Evolutionary conservation across 2,888 invertebrate genomes (phyloP), one percentile per base, ranked within the genome.

Genomic region (Drosophila lacicola): DNA sequence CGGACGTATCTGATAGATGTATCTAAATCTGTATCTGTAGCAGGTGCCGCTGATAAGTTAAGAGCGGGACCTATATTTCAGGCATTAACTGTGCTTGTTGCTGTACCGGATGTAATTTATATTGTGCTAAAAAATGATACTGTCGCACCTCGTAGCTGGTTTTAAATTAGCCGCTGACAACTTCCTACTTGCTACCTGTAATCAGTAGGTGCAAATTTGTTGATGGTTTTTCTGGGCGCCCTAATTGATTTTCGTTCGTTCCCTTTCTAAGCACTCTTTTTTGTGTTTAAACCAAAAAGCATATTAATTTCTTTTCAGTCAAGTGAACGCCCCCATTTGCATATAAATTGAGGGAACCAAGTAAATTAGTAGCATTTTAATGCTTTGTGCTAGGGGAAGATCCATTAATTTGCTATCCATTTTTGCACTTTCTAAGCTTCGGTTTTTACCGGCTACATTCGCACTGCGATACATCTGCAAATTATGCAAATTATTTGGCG

Each of bases 401-500:
- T 41, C n/a, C 46, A 68, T 68, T 41, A 45, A 62, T 57, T 46
- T 53, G 25, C 44, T 41, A 61, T 50, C 46, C 46, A 51, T 54
- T 61, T 53, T 44, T 47, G 29, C 50, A 54, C 37, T 73, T 36
- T 50, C 44, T 39, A 33, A 10, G 49, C 42, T 61, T 61, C 39
- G 54, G n/a, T 11, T 46, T 11, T 50, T 46, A 64, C 63, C 61
- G 44, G 39, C 46, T 56, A 45, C 36, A 58, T 69, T 81, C 67
- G 60, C 61, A 41, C 65, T 87, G 79, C 8, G 29, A 89, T 87
- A 73, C 79, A 87, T 87, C 65, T 69, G 64, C 70, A 58, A 88
- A 75, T 78, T 88, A 86, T 88, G 89, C 74, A 86, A 86, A 86
- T 88, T 68, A 74, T 69, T 57, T 67, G 50, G 63, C 53, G 71